phyloP scores from a whole-genome alignment of 2,113 vertebrate species.

The Callionymus lyra region DNA sequence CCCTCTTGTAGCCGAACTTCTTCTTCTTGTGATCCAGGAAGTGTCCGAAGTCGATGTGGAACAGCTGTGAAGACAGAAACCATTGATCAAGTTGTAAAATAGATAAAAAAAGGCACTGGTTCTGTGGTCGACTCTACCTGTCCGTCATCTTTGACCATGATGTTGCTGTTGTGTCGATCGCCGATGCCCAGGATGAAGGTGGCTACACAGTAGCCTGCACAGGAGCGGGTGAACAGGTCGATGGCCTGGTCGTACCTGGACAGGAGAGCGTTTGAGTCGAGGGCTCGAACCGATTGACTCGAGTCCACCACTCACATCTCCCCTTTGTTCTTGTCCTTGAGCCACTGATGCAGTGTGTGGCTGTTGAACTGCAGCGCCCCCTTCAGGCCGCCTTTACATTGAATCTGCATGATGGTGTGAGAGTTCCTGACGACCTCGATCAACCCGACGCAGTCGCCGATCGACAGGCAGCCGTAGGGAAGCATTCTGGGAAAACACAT shows the following conservation, averaged over 20 bases:
- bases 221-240: slow-evolving; percentile 92
- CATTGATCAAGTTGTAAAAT: background rate
- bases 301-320: slow-evolving; percentile 81
- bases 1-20: slow-evolving; percentile 97
- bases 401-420: slow-evolving; percentile 98
- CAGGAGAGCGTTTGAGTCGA: too few relatives aligned
- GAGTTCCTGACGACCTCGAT: slow-evolving; percentile 97
- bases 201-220: slow-evolving; percentile 95
- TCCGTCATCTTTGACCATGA: slow-evolving; percentile 98
- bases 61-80: slow-evolving; percentile 72
- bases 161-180: slow-evolving; percentile 97
- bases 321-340: slow-evolving; percentile 98
- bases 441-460: slow-evolving; percentile 94
- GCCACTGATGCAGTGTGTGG: slow-evolving; percentile 95
- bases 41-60: slow-evolving; percentile 98
- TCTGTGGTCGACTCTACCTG: slow-evolving; percentile 75
- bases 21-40: slow-evolving; percentile 99
- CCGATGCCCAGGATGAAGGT: slow-evolving; percentile 97
- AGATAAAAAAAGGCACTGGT: background rate
- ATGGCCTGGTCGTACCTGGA: slow-evolving; percentile 92
- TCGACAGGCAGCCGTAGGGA: slow-evolving; percentile 92
- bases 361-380: slow-evolving; percentile 97
- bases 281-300: background rate
- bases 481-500: slow-evolving; percentile 76
- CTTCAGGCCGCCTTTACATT: slow-evolving; percentile 96